Evolutionary conservation across 2,888 invertebrate species (phyloP).

Genomic region (Subacronicta megacephala): DNA sequence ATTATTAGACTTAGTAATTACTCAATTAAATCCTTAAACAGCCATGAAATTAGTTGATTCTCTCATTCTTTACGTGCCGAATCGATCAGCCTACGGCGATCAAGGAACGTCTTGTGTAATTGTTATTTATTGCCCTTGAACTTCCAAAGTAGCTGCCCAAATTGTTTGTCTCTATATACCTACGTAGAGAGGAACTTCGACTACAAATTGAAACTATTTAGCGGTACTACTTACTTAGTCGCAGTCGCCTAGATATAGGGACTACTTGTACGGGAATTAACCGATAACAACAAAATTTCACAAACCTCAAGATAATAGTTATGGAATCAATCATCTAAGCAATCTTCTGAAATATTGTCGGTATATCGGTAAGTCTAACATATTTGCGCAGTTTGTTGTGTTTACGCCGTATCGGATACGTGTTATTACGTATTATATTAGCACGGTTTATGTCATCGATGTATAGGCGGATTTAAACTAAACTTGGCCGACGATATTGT

Average conservation of each 20-base stretch:
- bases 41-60: slow-evolving; percentile 39
- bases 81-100: slow-evolving; percentile 69
- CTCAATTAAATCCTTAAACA: slow-evolving; percentile 44
- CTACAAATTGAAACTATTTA: background rate
- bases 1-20: slow-evolving; percentile 14
- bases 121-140: slow-evolving; percentile 68
- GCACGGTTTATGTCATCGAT: slow-evolving; percentile 52
- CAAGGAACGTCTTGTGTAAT: slow-evolving; percentile 52
- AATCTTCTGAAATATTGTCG: slow-evolving; percentile 10
- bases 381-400: slow-evolving; percentile 36
- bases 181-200: background rate
- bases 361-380: slow-evolving; percentile 6
- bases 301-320: too few relatives aligned
- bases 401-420: slow-evolving; percentile 8
- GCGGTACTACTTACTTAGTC: background rate
- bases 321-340: background rate
- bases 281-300: slow-evolving; percentile 24
- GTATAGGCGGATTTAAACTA: slow-evolving; percentile 33
- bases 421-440: slow-evolving; percentile 50
- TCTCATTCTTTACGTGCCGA: slow-evolving; percentile 56
- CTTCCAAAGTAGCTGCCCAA: slow-evolving; percentile 41
- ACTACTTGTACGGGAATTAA: slow-evolving; percentile 17
- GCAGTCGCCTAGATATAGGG: background rate
- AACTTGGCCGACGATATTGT: slow-evolving; percentile 7
- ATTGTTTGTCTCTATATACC: slow-evolving; percentile 9